Evolutionary conservation across 2,888 invertebrate species (phyloP), one percentile per base, ranked within the genome.

Genomic region (Julus scandinavius): DNA sequence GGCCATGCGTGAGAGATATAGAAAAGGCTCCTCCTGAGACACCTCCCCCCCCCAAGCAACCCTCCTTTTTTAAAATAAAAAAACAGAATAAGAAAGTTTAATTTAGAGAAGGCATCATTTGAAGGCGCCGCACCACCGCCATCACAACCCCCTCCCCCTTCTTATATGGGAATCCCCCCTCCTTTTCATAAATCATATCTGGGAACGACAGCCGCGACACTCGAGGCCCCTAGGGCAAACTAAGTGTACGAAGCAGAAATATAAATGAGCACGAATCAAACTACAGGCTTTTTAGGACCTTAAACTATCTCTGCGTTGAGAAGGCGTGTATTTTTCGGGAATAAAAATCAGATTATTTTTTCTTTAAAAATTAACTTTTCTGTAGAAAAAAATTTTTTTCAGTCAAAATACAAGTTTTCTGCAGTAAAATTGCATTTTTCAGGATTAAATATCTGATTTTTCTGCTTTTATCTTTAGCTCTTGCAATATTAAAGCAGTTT

Each of bases 191-290:
- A 72, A 72, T 72, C 72, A 72, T 72, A 72, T 72, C 7, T 72
- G 72, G 72, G 72, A 72, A 72, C 72, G 72, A 72, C 72, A 72
- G 72, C 29, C 72, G 72, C 72, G 72, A 72, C 72, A 72, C 72
- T 29, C 20, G 72, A 20, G 72, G 29, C 72, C 72, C 72, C 72
- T 29, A 72, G 72, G 72, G 72, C 72, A 72, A 72, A 72, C 72
- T 72, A 7, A 3, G 29, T 9, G 72, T 72, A 72, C 72, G 72
- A 72, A 72, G 72, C 7, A 7, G 29, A 72, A 72, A 72, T 72
- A 72, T 72, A 72, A 72, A 72, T 72, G 72, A 72, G 72, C 72
- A 72, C 11, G 72, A n/a, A 72, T 29, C 29, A 2, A 72, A 29
- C 2, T 5, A 29, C 29, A 20, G 72, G 29, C n/a, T n/a, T n/a